These are phyloP conservation scores for Cheilosia vernalis DNA, from an alignment of 2,888 invertebrate species.

Conservation along the genomic window DNA sequence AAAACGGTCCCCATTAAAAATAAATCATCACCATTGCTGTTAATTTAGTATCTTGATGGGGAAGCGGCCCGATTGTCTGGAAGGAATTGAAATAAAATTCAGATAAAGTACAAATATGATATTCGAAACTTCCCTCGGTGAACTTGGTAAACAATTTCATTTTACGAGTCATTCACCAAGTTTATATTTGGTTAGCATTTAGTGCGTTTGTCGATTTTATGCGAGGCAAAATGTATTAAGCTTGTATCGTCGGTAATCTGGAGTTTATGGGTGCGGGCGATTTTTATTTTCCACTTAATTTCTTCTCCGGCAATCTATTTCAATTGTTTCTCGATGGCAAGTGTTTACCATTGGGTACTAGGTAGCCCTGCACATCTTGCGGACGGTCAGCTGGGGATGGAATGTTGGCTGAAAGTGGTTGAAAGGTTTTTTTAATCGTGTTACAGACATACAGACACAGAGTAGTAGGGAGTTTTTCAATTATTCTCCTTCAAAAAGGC, in stretches of 20 bases:
- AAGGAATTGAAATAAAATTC: not conserved
- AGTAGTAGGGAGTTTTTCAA: too few relatives aligned
- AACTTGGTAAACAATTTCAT: not conserved
- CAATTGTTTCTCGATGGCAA: too few relatives aligned
- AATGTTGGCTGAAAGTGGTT: too few relatives aligned
- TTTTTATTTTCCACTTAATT: too few relatives aligned
- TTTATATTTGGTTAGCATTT: not conserved
- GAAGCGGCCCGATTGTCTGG: not conserved
- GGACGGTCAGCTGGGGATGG: too few relatives aligned
- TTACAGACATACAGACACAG: too few relatives aligned
- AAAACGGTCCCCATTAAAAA: not conserved
- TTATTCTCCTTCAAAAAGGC: too few relatives aligned
- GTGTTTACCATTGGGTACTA: too few relatives aligned
- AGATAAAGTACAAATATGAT: not conserved
- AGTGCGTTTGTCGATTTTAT: not conserved
- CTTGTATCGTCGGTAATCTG: not conserved
- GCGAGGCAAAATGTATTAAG: not conserved
- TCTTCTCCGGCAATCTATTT: too few relatives aligned
- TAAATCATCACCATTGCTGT: not conserved
- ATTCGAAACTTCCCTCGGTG: not conserved
- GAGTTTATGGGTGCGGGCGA: too few relatives aligned
- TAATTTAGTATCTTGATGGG: not conserved
- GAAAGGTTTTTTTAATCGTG: too few relatives aligned
- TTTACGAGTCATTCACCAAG: not conserved
- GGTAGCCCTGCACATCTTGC: too few relatives aligned